A percentile compares a stretch with the other conserved stretches of the same genome.
Conservation (phyloP, 2,888 invertebrate species). For the Pediacus dermestoides region DNA sequence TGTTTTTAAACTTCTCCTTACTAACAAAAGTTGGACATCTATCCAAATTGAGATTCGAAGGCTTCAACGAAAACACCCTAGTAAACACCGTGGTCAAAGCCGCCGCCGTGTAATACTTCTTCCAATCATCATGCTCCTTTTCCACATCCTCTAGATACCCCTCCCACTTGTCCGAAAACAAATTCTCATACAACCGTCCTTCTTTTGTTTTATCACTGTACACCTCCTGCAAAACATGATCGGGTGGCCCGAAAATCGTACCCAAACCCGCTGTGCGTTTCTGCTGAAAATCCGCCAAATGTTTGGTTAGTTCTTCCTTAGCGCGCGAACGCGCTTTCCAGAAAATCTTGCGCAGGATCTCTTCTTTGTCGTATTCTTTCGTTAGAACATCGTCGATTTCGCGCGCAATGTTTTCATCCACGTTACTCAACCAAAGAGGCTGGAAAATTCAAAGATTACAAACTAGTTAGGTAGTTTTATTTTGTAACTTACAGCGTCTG, state of each 20-base stretch:
- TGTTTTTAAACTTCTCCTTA: conserved; percentile 73
- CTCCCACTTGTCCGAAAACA: conserved; percentile 70
- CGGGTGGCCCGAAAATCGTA: conserved; percentile 83
- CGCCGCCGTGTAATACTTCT: conserved; percentile 68
- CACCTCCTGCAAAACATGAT: conserved; percentile 73
- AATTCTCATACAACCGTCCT: conserved; percentile 65
- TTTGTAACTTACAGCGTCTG: conserved; percentile 69
- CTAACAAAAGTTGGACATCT: conserved; percentile 80
- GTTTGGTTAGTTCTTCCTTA: conserved; percentile 75
- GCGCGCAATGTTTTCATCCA: conserved; percentile 82
- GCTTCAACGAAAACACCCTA: conserved; percentile 69
- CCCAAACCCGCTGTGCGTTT: conserved; percentile 88
- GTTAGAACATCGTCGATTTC: conserved; percentile 86
- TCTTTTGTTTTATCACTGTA: conserved; percentile 77
- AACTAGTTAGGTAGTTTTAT: conserved; percentile 9
- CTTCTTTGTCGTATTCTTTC: conserved; percentile 85
- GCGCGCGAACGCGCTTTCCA: conserved; percentile 82
- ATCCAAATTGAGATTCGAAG: conserved; percentile 60
- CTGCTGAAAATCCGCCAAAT: conserved; percentile 75
- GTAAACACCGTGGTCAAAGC: conserved; percentile 77
- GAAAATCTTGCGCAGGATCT: conserved; percentile 83
- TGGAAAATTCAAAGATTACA: conserved; percentile 45
- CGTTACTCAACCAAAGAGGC: conserved; percentile 75
- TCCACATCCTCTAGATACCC: conserved; percentile 64
- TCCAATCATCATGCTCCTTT: conserved; percentile 57